Conservation (phyloP, 2,888 invertebrate genomes). For the Xiphydria camelus region DNA sequence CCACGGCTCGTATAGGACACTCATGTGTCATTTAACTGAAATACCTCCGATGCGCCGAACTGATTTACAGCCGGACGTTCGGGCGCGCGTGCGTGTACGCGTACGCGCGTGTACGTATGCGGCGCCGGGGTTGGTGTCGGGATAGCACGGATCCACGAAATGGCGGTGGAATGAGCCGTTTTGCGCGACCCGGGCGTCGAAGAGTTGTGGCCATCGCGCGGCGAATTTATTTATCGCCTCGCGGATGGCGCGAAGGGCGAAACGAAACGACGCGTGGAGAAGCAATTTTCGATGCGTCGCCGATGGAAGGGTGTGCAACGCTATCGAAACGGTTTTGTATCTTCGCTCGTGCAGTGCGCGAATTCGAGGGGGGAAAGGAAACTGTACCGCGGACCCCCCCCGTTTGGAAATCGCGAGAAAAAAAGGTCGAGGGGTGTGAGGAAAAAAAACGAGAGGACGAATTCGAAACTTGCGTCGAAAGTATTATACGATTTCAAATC, state of each 20-base stretch:
- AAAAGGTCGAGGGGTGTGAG: too few relatives aligned
- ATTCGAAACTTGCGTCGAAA: too few relatives aligned
- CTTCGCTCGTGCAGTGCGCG: too few relatives aligned
- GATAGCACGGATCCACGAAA: constrained; percentile 26
- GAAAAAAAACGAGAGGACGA: too few relatives aligned
- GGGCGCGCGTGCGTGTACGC: background rate
- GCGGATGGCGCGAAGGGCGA: constrained; percentile 6
- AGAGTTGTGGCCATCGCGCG: constrained; percentile 47
- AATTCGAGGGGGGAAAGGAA: too few relatives aligned
- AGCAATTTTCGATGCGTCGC: constrained; percentile 11
- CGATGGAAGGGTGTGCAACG: too few relatives aligned
- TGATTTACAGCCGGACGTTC: constrained; percentile 48
- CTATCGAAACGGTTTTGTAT: too few relatives aligned
- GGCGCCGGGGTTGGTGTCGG: background rate
- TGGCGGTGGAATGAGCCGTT: constrained; percentile 21
- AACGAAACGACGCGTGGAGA: constrained; percentile 5
- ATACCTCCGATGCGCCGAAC: constrained; percentile 52
- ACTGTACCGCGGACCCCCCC: too few relatives aligned
- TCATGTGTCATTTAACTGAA: constrained; percentile 54
- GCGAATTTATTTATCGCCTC: constrained; percentile 49
- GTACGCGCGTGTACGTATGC: background rate
- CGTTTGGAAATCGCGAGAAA: too few relatives aligned
- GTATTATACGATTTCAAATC: too few relatives aligned
- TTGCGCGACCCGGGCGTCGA: constrained; percentile 23
- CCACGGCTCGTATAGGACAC: constrained; percentile 28